Conservation (phyloP, 2,797 vertebrate genomes). For the Melanotaenia pygmaea region DNA sequence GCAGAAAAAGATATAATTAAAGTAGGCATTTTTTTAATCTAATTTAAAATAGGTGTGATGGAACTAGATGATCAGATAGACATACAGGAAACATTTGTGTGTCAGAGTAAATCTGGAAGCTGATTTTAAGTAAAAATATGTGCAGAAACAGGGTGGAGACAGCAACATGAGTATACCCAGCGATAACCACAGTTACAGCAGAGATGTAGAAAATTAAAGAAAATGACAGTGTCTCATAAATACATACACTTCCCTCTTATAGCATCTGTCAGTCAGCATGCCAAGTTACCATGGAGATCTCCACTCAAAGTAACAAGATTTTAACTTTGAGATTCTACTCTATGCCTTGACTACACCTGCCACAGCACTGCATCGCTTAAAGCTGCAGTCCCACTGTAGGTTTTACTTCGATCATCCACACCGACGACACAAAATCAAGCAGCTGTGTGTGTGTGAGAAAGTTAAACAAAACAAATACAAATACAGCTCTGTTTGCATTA, state of each 20-base stretch:
- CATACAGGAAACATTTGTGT: not conserved
- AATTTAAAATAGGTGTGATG: slow-evolving; percentile 13
- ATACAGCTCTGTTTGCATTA: not conserved
- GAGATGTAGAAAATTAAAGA: not conserved
- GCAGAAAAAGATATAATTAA: slow-evolving; percentile 9
- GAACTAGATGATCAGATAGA: not conserved
- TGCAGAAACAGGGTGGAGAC: not conserved
- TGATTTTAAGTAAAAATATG: not conserved
- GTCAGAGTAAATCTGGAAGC: not conserved
- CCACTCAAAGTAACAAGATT: not conserved
- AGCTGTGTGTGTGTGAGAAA: not conserved
- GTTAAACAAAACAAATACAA: not conserved
- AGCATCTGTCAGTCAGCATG: slow-evolving; percentile 13
- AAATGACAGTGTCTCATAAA: not conserved
- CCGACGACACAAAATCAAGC: not conserved
- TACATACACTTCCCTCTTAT: not conserved
- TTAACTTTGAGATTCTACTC: slow-evolving; percentile 10
- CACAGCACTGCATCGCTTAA: not conserved
- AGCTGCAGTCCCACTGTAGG: not conserved
- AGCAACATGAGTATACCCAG: not conserved
- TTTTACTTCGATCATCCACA: not conserved
- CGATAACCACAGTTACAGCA: not conserved
- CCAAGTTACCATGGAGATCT: slow-evolving; percentile 18
- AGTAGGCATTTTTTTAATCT: not conserved
- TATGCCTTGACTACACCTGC: not conserved